Conservation (phyloP, 2,888 invertebrate genomes). For the Drosophila nr. perissopoda region DNA sequence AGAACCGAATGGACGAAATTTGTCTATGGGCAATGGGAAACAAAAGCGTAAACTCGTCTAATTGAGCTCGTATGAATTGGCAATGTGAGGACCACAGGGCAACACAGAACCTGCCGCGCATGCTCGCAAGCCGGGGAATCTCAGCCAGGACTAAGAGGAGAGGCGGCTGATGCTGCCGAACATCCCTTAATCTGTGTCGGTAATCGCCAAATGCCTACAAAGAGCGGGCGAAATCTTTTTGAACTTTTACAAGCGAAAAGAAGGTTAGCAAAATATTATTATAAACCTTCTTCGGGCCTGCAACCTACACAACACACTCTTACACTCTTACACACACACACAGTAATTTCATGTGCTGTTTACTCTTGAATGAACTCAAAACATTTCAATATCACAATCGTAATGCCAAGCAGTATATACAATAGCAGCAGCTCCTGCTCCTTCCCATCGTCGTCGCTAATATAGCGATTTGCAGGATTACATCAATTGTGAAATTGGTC, state of each 20-base stretch:
- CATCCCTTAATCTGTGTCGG: constrained; percentile 85
- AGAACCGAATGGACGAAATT: constrained; percentile 62
- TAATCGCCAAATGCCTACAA: constrained; percentile 82
- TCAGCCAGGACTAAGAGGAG: constrained; percentile 9
- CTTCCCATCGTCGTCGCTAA: constrained; percentile 59
- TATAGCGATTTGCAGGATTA: constrained; percentile 81
- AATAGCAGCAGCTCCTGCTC: constrained; percentile 16
- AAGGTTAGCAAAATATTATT: constrained; percentile 83
- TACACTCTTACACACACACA: background rate
- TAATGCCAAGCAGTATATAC: constrained; percentile 42
- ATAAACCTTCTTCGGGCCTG: constrained; percentile 70
- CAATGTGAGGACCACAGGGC: constrained; percentile 26
- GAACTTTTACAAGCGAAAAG: constrained; percentile 82
- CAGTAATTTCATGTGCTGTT: constrained; percentile 73
- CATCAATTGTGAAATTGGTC: constrained; percentile 82
- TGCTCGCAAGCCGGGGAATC: constrained; percentile 56
- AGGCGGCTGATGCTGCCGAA: constrained; percentile 53
- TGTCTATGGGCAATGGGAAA: constrained; percentile 50
- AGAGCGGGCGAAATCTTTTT: constrained; percentile 83
- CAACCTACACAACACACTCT: constrained; percentile 65
- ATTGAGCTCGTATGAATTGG: constrained; percentile 74
- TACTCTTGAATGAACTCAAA: constrained; percentile 83
- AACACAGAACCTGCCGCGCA: constrained; percentile 62
- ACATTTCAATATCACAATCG: constrained; percentile 81
- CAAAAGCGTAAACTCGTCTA: constrained; percentile 77